Evolutionary conservation across 2,888 invertebrate genomes (phyloP), one percentile per base, ranked within the genome.

Genomic region (Dinocampus coccinellae): DNA sequence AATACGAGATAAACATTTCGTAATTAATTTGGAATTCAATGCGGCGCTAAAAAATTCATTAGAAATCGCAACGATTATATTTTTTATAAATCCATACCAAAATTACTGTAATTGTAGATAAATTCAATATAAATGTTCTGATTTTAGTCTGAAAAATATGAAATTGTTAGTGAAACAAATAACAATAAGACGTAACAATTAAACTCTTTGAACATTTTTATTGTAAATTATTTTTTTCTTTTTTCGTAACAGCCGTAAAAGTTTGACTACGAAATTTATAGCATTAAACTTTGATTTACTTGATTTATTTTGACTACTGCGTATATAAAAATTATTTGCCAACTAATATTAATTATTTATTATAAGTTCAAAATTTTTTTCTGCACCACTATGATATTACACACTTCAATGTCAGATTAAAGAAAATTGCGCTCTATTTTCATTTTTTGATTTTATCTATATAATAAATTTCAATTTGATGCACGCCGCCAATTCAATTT

Each of bases 401-500:
- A 22, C 7, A 47, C 6, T 16, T 16, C 16, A 6, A 47, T 47
- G 16, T 47, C n/a, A 47, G 3, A n/a, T 39, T 13, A 16, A 20
- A 16, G 3, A 55, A 55, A 22, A 24, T 3, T 11, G 55, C 3
- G 55, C 55, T 55, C 26, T 6, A 22, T 11, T 34, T 58, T 16
- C 0, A 33, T 34, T 58, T 34, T 34, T 34, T 29, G 6, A 34
- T 58, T 34, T 6, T 58, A 34, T 29, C 13, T 7, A n/a, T 57
- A 26, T 57, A 57, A 11, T 29, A 57, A 57, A 57, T 58, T 42
- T 53, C 68, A 24, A 61, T 60, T 26, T 68, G 33, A 34, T 68
- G 36, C 61, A 61, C 68, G 68, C 68, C 68, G 68, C 61, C 61
- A 66, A 60, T 58, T 3, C 58, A 67, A 60, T 61, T 47, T 68